A percentile compares a stretch with the other conserved stretches of the same genome.
phyloP scores from a whole-genome alignment of 2,797 vertebrate genomes.

The Natrix natrix region DNA sequence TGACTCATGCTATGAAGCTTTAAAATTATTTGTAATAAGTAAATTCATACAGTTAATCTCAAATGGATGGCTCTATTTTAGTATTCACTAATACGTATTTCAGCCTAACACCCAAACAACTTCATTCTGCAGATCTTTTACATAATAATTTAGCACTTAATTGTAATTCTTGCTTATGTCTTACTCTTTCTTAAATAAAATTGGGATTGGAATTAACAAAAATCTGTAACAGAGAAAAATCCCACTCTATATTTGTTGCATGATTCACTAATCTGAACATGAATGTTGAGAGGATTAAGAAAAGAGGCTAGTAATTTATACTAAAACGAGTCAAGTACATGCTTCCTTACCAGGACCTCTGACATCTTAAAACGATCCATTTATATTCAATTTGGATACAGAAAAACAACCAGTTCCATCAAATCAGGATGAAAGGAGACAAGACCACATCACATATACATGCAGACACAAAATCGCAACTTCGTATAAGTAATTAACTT shows the following conservation, averaged over 20 bases:
- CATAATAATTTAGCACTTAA: background rate
- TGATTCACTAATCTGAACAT: background rate
- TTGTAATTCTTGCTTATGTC: background rate
- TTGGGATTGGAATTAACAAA: background rate
- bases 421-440: background rate
- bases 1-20: slow-evolving; percentile 50
- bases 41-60: slow-evolving; percentile 9
- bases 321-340: background rate
- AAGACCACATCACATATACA: background rate
- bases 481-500: background rate
- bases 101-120: background rate
- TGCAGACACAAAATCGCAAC: background rate
- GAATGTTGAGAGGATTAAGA: background rate
- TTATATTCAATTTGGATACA: background rate
- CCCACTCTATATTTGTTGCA: background rate
- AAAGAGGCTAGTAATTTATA: background rate
- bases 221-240: background rate
- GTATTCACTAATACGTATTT: background rate
- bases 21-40: slow-evolving; percentile 29
- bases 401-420: background rate
- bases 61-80: background rate
- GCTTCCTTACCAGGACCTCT: background rate
- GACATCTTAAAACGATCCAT: background rate
- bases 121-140: background rate
- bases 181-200: background rate